phyloP scores from a whole-genome alignment of 2,113 vertebrate species.

The pig (Sus scrofa) region T2T-Sscrofa CM000820.6:107700001-107700500 shows the following conservation, averaged over 20 bases:
- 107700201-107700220: not conserved
- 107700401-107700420: conserved; percentile 44
- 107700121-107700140: not conserved
- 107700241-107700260: not conserved
- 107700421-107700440: not conserved
- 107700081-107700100: not conserved
- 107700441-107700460: not conserved
- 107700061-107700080: not conserved
- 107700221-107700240: not conserved
- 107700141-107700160: not conserved
- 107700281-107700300: not conserved
- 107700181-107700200: not conserved
- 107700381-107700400: not conserved
- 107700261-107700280: not conserved
- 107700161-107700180: not conserved
- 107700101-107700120: not conserved
- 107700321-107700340: not conserved
- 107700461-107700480: not conserved
- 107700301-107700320: not conserved
- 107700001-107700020: not conserved
- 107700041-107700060: not conserved
- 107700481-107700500: conserved; percentile 5
- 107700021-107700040: not conserved
- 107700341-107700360: not conserved
- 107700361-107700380: conserved; percentile 9